These are phyloP conservation scores for Penaeus monodon DNA, from an alignment of 2,888 invertebrate genomes.

Conservation along the genomic window DNA sequence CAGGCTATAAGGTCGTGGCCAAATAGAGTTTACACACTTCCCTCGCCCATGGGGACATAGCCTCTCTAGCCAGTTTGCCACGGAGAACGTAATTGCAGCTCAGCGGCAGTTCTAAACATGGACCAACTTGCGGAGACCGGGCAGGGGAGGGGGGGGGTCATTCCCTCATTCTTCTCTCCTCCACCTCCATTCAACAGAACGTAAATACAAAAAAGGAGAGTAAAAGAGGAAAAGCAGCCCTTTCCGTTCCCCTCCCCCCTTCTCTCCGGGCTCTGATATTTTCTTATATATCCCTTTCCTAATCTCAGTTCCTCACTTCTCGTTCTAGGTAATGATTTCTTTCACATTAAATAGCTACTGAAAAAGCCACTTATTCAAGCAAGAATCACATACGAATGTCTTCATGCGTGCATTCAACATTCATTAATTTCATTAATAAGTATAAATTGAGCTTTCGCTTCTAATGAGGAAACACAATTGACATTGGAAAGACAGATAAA, in stretches of 20 bases:
- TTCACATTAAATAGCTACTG: neutral
- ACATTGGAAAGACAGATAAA: no score
- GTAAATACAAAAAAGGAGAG: no score
- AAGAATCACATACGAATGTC: no score
- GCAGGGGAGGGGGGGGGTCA: constrained; percentile 8
- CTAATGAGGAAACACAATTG: no score
- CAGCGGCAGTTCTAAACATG: constrained; percentile 47
- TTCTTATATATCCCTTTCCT: neutral
- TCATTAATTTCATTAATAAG: no score
- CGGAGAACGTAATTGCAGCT: constrained; percentile 43
- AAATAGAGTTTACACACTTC: neutral
- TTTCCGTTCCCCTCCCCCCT: neutral
- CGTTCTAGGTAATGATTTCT: neutral
- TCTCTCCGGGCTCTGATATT: constrained; percentile 6
- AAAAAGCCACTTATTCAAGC: no score
- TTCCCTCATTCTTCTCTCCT: neutral
- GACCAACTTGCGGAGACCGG: neutral
- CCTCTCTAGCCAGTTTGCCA: neutral
- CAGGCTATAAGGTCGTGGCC: neutral
- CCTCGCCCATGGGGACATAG: neutral
- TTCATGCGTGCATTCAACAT: no score
- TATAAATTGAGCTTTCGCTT: no score
- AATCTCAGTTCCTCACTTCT: neutral
- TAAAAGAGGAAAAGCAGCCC: no score
- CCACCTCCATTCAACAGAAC: neutral